Base-by-base conservation (phyloP, 2,797 vertebrate species). In the Lates japonicus region DNA sequence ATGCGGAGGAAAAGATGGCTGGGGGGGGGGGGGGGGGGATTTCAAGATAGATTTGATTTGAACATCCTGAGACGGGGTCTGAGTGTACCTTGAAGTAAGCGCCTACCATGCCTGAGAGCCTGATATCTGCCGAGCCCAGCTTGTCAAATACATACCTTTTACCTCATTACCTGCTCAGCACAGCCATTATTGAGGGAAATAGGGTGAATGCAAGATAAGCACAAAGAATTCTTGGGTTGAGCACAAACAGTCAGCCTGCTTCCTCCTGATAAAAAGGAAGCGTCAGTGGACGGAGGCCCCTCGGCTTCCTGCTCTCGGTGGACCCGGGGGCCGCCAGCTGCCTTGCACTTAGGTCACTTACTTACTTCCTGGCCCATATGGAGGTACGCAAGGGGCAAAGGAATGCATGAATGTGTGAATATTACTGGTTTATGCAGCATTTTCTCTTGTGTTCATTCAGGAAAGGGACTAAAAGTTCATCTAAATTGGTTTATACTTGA, bases 181-280 rank as follows among this genome's bases (percentile, higher is more conserved):
- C 69, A 31, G 80, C 80, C 83, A 84, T 93, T 92, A 92, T 87
- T 77, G 84, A 87, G 88, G 93, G 92, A 94, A 94, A 93, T 85
- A 66, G 83, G 85, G 84, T 80, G 76, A 93, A 87, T 2, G 76
- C 83, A 33, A 93, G 94, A 95, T 94, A 95, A 95, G 93, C 89
- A 86, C 84, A 89, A 93, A 88, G 86, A 91, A 90, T 91, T 82
- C 87, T 92, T 90, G 82, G 88, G 82, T 80, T 79, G 87, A 87
- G 89, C 90, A 79, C 79, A 92, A 93, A 94, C 93, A 94, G 87
- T 58, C 73, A 20, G 89, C 82, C 93, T 95, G 95, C 88, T 95
- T 95, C 94, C 93, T 94, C 82, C 83, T 82, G 95, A 95, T 96
- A 95, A 95, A 94, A 93, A 80, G 86, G 84, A 92, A 83, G 85